Base-by-base conservation (phyloP, 2,113 vertebrate species). In the Rhynchopsitta pachyrhyncha region DNA sequence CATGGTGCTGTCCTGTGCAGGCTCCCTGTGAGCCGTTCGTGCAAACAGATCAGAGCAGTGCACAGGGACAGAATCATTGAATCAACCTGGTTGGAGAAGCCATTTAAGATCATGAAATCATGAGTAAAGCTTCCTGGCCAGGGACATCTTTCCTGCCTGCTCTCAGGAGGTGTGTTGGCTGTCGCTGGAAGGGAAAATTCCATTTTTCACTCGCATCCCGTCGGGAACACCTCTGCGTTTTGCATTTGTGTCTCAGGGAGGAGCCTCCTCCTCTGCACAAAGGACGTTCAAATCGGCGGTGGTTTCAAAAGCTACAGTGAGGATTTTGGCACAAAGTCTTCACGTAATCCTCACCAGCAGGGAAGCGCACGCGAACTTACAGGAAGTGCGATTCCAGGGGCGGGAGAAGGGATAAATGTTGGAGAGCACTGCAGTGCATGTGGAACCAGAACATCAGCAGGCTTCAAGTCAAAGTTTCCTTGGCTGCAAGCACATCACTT, bases 1-100 rank as follows among this genome's bases (percentile, higher is more conserved):
- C 1, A 0, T 2, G 59, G 2, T 17, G 0, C 11, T 1, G 1
- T 1, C 59, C 31, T 27, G 66, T 0, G 0, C 35, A 4, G 22
- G 2, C 11, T 17, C 23, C 10, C 29, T 5, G 0, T 1, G 15
- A 29, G 75, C 13, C 1, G 1, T 10, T 47, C 7, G 13, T 28
- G 22, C 0, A 1, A 29, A 23, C 12, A 33, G 37, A 18, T 57
- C 2, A 0, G 11, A n/a, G 29, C 22, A 6, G 10, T 0, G 31
- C 2, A 0, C 2, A 7, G 17, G 44, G 64, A 9, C 41, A 35
- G 57, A 16, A 10, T 23, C 33, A 59, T 7, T 9, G 33, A 24
- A 24, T 24, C 57, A 24, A 7, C 57, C 24, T 24, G 22, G 33
- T 2, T 24, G 33, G 57, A 59, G n/a, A 24, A 59, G 33, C 20